Base-by-base conservation (phyloP, 2,113 vertebrate species). In the Xenopus laevis region DNA sequence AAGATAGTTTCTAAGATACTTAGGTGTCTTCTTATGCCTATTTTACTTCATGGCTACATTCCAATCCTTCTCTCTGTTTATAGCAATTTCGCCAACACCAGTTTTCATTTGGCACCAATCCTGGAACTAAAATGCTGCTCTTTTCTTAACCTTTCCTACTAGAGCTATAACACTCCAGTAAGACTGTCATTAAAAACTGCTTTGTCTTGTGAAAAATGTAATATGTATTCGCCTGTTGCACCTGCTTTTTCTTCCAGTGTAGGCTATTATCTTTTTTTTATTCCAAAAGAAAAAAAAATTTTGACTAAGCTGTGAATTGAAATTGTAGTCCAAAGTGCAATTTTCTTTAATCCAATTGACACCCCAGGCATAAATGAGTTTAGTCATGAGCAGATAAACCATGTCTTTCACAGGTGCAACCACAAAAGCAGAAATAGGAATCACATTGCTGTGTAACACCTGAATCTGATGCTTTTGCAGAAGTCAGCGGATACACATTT, bases 121-220 rank as follows among this genome's bases (percentile, higher is more conserved):
- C 71, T 72, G 44, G 4, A 72, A 72, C 60, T 30, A 61, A 72
- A n/a, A 44, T 47, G 63, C 53, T 72, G 71, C 71, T 65, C 71
- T 65, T 65, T 72, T 65, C 46, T 57, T 65, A 72, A 65, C 50
- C 71, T 65, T 65, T 72, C 30, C 50, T 72, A n/a, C 63, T 65
- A 50, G 58, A 57, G 27, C 64, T 62, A 72, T 65, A 53, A 72
- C 20, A 72, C 50, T 55, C 61, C 15, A 45, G 71, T 27, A 57
- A 72, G 61, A 16, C 61, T 72, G 50, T 65, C 30, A 57, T 64
- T 72, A 72, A 63, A 71, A 72, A 72, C 17, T 63, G 61, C 23
- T 72, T 45, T 65, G 50, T 65, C 23, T 65, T 21, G 18, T 63
- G 62, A 55, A 65, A 64, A 52, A 71, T 71, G 60, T 20, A 47